phyloP scores from a whole-genome alignment of 2,113 vertebrate species.

The Dasyurus viverrinus region DNA sequence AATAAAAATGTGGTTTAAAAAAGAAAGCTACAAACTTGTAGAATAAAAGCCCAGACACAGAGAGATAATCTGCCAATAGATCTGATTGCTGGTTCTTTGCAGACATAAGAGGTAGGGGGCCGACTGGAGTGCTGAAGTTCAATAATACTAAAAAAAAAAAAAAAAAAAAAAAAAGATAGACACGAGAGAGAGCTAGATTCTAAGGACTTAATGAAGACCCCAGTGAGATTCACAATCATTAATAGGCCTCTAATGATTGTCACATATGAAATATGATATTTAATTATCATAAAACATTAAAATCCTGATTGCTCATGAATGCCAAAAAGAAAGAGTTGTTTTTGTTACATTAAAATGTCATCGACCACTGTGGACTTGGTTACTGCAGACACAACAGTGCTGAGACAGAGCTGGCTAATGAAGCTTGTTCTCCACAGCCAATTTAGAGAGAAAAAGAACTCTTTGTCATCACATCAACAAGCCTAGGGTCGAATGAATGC shows the following conservation, averaged over 20 bases:
- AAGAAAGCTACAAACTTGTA: not conserved
- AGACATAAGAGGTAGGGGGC: not conserved
- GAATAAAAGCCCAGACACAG: constrained; percentile 35
- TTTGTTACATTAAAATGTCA: constrained; percentile 80
- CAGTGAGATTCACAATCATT: constrained; percentile 53
- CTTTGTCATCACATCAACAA: constrained; percentile 32
- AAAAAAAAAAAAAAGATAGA: not conserved
- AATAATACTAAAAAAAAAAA: not conserved
- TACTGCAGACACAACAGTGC: constrained; percentile 62
- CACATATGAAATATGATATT: constrained; percentile 72
- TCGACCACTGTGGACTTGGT: constrained; percentile 67
- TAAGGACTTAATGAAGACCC: constrained; percentile 52
- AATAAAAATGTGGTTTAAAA: not conserved
- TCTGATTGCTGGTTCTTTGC: not conserved
- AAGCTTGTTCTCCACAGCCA: constrained; percentile 73
- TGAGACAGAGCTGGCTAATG: constrained; percentile 78
- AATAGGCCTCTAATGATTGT: constrained; percentile 65
- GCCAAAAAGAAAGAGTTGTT: constrained; percentile 72
- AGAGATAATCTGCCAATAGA: not conserved
- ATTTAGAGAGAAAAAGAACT: constrained; percentile 68
- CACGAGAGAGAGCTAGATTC: not conserved
- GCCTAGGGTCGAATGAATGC: not conserved
- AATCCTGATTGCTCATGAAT: constrained; percentile 63
- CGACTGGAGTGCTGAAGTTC: constrained; percentile 25
- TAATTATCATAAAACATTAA: constrained; percentile 72